Base-by-base conservation (phyloP, 1,140 invertebrate genomes). In the Ectropis grisescens region DNA sequence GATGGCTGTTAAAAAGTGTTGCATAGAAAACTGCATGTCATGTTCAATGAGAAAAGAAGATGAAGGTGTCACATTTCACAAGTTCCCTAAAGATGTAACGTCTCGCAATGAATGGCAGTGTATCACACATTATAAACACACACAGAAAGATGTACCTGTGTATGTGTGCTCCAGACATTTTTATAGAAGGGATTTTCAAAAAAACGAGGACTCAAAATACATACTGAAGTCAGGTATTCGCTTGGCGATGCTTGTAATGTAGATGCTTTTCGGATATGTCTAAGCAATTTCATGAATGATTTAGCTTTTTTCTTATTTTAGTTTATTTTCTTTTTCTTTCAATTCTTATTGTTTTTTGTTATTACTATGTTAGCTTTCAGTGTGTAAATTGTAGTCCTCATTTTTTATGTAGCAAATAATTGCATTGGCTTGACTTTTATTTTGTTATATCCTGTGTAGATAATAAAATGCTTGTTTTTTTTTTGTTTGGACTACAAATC, bases 81-180 rank as follows among this genome's bases (percentile, higher is more conserved):
- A 69, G 44, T 79, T 62, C 39, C 70, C 70, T 12, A 79, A 72
- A 67, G 50, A 79, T 26, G 34, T 36, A 24, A 30, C 27, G 31
- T 45, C 71, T 23, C 41, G 58, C 37, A 38, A 61, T 22, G 44
- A 11, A 27, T 79, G 74, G 74, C 35, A 57, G 28, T 13, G 37
- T 13, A 50, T 58, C 19, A 70, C 69, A 40, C 31, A 35, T 34
- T 29, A 45, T 16, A 37, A 38, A 28, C 36, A 50, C 27, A 35
- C 37, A 37, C 48, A 53, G 24, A 46, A 46, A 23, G 48, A 57
- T 15, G 34, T 28, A 27, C 37, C 39, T 30, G 41, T 41, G 4
- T 74, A 55, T 56, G 69, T 78, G 24, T 74, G 72, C 43, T 78
- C 72, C 26, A 54, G 69, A 24, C 72, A 78, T 47, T 78, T 78